Percentiles rank a stretch among this genome's conserved stretches.
These are phyloP conservation scores for Campylorhamphus procurvoides DNA, from an alignment of 2,113 vertebrate species.

Conservation along the genomic window DNA sequence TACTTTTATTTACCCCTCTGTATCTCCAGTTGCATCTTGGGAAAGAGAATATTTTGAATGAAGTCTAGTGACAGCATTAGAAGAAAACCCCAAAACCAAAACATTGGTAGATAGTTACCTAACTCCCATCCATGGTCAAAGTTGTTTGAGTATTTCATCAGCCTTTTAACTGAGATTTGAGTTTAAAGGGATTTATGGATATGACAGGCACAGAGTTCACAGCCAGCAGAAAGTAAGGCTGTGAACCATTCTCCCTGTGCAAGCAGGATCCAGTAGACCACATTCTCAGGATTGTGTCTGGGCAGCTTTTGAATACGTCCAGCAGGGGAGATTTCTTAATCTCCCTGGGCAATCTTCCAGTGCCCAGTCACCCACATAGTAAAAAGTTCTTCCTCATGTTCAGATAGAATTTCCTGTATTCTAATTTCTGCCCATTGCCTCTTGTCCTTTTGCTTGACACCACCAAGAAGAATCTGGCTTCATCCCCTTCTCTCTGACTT, in stretches of 20 bases:
- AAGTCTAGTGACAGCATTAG: background rate
- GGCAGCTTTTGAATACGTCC: background rate
- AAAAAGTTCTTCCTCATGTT: background rate
- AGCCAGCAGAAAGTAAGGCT: background rate
- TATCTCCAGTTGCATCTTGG: background rate
- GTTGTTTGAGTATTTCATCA: background rate
- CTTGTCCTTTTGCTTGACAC: background rate
- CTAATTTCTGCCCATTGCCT: background rate
- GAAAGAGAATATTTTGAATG: background rate
- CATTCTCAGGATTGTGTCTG: background rate
- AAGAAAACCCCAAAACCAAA: background rate
- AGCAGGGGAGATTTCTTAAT: background rate
- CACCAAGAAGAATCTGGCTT: background rate
- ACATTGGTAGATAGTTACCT: background rate
- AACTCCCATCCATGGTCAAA: background rate
- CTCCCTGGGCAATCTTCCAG: background rate
- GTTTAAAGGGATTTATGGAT: background rate
- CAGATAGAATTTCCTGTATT: background rate
- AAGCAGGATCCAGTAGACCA: fast-evolving
- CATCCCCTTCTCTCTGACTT: background rate
- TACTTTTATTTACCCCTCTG: background rate
- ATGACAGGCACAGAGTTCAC: background rate
- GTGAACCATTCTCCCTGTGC: fast-evolving
- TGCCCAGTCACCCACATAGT: background rate
- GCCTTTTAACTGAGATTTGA: background rate